Conservation (phyloP, 2,797 vertebrate genomes). For the Rhabdomys pumilio region DNA sequence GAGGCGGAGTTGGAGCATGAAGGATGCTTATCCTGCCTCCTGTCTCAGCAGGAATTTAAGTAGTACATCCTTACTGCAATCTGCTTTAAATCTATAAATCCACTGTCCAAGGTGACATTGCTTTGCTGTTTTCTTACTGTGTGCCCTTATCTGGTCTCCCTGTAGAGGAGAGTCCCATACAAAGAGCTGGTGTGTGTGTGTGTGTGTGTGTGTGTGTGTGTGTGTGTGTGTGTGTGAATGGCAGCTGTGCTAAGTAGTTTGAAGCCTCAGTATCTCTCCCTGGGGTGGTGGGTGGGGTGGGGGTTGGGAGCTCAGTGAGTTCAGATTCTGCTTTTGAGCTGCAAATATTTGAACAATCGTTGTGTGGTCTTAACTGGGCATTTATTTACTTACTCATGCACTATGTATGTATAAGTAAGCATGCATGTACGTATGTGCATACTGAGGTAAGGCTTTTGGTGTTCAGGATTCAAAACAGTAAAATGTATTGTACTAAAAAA, state of each 20-base stretch:
- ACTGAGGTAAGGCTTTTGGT: not conserved
- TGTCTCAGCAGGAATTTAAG: not conserved
- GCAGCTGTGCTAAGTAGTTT: accelerated
- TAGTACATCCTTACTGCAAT: not conserved
- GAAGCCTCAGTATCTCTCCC: not conserved
- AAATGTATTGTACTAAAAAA: not conserved
- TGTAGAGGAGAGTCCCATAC: not conserved
- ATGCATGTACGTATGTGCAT: too few species aligned
- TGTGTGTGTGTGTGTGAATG: not conserved
- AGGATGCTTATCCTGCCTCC: not conserved
- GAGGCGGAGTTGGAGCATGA: not conserved
- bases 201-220: too few species aligned
- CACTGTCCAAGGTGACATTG: not conserved
- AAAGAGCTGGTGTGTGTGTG: not conserved
- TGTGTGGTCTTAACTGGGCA: not conserved
- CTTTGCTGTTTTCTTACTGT: not conserved
- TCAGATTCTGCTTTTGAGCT: not conserved
- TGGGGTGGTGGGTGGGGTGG: too few species aligned
- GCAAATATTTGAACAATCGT: not conserved
- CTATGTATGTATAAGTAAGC: not conserved
- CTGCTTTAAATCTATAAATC: not conserved
- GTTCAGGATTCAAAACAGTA: not conserved
- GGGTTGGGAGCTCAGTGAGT: accelerated
- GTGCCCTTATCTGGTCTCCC: not conserved
- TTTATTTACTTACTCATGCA: not conserved